Evolutionary conservation across 2,113 vertebrate genomes (phyloP), one percentile per base, ranked within the genome.

Genomic region (Equus przewalskii): DNA sequence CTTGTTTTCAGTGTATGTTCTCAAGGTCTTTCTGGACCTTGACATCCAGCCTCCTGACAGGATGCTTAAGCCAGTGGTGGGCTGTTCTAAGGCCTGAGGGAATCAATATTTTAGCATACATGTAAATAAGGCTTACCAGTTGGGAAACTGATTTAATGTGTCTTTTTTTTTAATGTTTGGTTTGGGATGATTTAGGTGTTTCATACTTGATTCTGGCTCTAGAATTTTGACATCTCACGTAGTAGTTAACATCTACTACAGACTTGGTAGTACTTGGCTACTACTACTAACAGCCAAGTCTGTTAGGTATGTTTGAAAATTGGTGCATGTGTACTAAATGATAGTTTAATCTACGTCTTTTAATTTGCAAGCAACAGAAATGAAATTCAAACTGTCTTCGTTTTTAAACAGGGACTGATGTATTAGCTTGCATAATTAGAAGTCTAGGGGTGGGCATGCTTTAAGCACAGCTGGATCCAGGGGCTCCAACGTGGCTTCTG

Each of bases 261-360:
- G 36, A 41, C 36, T 41, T 41, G 36, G 36, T 41, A 41, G 36
- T 41, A 41, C 36, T 41, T 41, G 36, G 36, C 36, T 41, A 41
- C 36, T 41, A 41, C 36, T 41, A 41, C 36, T 41, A 41, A 41
- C 36, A 41, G 19, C 36, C 60, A 84, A 54, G 28, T 88, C 16
- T 93, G 11, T 78, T 92, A 85, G 36, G 7, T 73, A 6, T 96
- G 30, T 95, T 96, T 89, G 51, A 86, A 91, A 95, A 82, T 75
- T 81, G 65, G 3, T 92, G 7, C 24, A 33, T 54, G 0, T 11
- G 46, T 88, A 44, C 33, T 97, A n/a, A 95, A 36, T 72, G 65
- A 67, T 91, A 81, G 58, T 94, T 95, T 49, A 89, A 51, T 83
- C 51, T 26, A 95, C 15, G 78, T 78, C 24, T 96, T 93, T 96